Conservation (phyloP, 2,113 vertebrate species). For the Odontophorus gujanensis region DNA sequence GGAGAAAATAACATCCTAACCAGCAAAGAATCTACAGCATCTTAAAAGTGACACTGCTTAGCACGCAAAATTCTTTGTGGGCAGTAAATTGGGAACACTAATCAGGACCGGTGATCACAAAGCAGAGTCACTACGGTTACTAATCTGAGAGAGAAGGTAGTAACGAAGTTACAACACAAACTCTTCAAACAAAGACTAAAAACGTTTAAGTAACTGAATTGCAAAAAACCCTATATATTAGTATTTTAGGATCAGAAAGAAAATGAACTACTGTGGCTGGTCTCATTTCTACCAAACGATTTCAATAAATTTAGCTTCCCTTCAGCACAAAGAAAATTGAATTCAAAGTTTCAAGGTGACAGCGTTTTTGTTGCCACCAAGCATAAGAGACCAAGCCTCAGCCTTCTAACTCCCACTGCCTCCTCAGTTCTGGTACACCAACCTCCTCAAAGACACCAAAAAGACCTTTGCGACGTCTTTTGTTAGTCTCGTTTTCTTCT, state of each 20-base stretch:
- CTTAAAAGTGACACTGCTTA: neutral
- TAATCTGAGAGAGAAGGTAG: neutral
- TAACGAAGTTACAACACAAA: neutral
- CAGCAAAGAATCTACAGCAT: neutral
- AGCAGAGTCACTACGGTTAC: neutral
- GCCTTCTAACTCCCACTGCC: rapidly evolving
- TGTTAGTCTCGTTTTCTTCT: constrained; percentile 87
- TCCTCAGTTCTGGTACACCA: constrained; percentile 46
- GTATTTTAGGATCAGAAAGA: neutral
- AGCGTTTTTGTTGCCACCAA: neutral
- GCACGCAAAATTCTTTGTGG: neutral
- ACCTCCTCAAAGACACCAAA: constrained; percentile 87
- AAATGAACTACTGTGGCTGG: neutral
- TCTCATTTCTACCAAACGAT: neutral
- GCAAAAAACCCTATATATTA: neutral
- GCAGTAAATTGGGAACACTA: neutral
- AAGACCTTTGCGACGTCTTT: constrained; percentile 87
- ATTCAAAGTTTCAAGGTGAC: neutral
- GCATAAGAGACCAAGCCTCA: neutral
- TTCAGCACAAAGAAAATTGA: neutral
- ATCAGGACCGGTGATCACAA: neutral
- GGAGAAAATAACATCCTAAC: neutral
- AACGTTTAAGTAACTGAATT: neutral
- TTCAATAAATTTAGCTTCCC: neutral
- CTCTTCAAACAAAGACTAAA: neutral